A percentile compares a stretch with the other conserved stretches of the same genome.
phyloP scores from a whole-genome alignment of 92 coral and sea anemone genomes.

The Desmophyllum pertusum region DNA sequence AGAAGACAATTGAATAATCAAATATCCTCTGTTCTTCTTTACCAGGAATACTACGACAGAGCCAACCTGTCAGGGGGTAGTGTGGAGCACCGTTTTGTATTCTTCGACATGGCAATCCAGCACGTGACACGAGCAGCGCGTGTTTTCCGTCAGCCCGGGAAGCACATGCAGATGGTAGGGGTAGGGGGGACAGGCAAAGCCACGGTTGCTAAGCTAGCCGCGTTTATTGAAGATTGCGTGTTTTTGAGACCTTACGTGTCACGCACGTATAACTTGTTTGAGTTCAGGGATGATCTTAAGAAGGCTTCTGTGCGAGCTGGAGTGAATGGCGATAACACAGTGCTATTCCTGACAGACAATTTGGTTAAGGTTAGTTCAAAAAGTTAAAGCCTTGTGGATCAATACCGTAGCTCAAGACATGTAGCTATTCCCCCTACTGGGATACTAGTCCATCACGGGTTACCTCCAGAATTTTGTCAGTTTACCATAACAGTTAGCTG shows the following conservation, averaged over 20 bases:
- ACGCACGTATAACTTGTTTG: conserved; percentile 72
- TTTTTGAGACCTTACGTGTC: conserved; percentile 81
- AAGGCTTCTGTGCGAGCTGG: conserved; percentile 80
- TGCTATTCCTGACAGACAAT: conserved; percentile 81
- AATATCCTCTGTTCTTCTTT: neutral
- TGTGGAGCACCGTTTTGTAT: conserved; percentile 94
- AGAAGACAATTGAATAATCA: neutral
- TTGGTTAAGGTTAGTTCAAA: conserved; percentile 82
- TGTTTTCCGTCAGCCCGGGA: conserved; percentile 95
- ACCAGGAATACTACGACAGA: conserved; percentile 87
- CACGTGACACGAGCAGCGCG: conserved; percentile 99
- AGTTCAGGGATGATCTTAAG: conserved; percentile 93
- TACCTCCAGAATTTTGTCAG: too few species aligned
- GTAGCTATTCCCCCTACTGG: too few species aligned
- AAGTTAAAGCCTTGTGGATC: too few species aligned
- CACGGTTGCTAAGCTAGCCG: conserved; percentile 92
- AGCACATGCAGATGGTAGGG: conserved; percentile 94
- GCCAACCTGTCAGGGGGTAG: conserved; percentile 84
- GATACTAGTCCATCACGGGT: too few species aligned
- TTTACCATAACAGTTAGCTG: too few species aligned
- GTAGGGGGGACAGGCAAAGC: conserved; percentile 97
- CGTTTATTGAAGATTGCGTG: conserved; percentile 80
- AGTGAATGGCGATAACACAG: conserved; percentile 81
- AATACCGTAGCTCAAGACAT: too few species aligned
- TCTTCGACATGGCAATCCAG: conserved; percentile 92